phyloP scores from a whole-genome alignment of 2,113 vertebrate species.

The Otis tarda region DNA sequence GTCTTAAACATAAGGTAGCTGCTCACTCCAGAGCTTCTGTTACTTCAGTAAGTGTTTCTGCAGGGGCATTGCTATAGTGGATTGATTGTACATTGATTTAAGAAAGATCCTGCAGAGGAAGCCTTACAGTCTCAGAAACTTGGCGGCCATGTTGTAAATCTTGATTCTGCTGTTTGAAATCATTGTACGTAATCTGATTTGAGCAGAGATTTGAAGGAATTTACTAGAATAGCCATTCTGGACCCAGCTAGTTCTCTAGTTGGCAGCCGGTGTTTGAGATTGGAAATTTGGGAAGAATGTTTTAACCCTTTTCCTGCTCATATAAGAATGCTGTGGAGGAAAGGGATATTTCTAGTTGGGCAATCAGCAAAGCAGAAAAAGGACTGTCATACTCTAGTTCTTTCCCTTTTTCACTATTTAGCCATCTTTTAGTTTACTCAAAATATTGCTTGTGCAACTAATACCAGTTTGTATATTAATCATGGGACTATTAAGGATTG shows the following conservation, averaged over 20 bases:
- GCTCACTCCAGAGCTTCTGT: not conserved
- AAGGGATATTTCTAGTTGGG: not conserved
- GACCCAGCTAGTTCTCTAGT: not conserved
- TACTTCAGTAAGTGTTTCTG: not conserved
- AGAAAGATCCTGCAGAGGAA: not conserved
- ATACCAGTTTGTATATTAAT: not conserved
- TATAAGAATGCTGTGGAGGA: not conserved
- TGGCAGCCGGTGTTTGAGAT: not conserved
- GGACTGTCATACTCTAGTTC: not conserved
- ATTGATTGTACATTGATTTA: not conserved
- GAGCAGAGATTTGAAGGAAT: not conserved
- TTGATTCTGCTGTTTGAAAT: not conserved
- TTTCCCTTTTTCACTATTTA: not conserved
- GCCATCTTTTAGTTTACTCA: not conserved
- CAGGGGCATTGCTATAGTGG: not conserved
- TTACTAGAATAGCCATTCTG: not conserved
- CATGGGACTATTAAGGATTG: not conserved
- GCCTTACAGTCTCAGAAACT: not conserved
- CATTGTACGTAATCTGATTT: not conserved
- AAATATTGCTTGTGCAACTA: not conserved
- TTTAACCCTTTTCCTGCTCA: not conserved
- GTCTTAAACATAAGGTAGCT: not conserved
- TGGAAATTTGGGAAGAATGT: not conserved
- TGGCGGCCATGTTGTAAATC: not conserved
- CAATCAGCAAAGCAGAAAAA: not conserved